These are phyloP conservation scores for Alaudala cheleensis DNA, from an alignment of 2,113 vertebrate genomes.

Conservation along the genomic window DNA sequence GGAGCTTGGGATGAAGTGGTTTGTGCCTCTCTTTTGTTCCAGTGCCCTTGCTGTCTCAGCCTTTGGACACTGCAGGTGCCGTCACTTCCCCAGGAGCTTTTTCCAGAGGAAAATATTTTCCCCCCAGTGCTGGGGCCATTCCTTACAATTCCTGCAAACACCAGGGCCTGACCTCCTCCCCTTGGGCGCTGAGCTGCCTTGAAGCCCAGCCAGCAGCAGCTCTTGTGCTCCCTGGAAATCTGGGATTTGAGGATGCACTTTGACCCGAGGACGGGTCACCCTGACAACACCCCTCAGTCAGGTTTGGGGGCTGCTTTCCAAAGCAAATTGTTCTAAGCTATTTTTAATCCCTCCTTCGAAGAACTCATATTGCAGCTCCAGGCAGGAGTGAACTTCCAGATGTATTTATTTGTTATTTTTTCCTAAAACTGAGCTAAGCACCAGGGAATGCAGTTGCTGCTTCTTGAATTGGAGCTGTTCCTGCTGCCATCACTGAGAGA, in stretches of 20 bases:
- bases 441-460: background rate
- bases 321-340: background rate
- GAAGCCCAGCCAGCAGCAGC: background rate
- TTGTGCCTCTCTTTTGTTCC: background rate
- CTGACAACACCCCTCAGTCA: background rate
- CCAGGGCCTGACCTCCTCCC: background rate
- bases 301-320: background rate
- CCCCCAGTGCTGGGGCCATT: background rate
- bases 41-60: background rate
- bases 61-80: background rate
- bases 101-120: background rate
- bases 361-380: background rate
- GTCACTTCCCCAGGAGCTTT: background rate
- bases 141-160: background rate
- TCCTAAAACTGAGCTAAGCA: background rate
- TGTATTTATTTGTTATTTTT: background rate
- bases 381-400: background rate
- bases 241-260: background rate
- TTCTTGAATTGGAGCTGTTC: background rate
- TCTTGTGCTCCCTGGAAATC: background rate
- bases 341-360: conserved; percentile 27
- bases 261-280: background rate
- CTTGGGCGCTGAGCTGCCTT: background rate
- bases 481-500: rapidly evolving
- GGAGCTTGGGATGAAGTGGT: background rate